Evolutionary conservation across 1,140 invertebrate genomes (phyloP).

Genomic region (Thalassaphorura encarpata): DNA sequence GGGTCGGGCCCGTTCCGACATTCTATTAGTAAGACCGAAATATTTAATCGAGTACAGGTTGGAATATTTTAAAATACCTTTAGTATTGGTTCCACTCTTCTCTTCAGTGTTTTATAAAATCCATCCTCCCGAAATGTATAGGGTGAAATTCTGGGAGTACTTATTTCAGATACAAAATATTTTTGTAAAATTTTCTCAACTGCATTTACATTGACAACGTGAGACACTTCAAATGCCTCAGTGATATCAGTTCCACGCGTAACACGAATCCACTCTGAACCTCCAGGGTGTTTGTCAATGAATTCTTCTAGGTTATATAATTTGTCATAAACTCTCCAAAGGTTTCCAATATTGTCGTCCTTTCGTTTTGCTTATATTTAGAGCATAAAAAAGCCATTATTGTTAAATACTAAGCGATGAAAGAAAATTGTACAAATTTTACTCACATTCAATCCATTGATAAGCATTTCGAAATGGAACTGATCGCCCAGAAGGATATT

Average conservation of each 20-base stretch:
- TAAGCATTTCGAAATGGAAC: slow-evolving; percentile 27
- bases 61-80: slow-evolving; percentile 11
- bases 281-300: slow-evolving; percentile 34
- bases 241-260: slow-evolving; percentile 35
- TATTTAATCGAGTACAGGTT: not conserved
- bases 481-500: slow-evolving; percentile 31
- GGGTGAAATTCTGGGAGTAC: slow-evolving; percentile 20
- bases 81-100: slow-evolving; percentile 27
- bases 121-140: slow-evolving; percentile 29
- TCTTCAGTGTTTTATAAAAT: slow-evolving; percentile 29
- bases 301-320: slow-evolving; percentile 35
- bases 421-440: not conserved
- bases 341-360: slow-evolving; percentile 32
- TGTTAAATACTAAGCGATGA: not conserved
- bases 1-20: slow-evolving; percentile 31
- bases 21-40: slow-evolving; percentile 20
- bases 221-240: slow-evolving; percentile 34
- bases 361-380: slow-evolving; percentile 10
- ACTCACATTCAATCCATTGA: slow-evolving; percentile 52
- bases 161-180: slow-evolving; percentile 27
- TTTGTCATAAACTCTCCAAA: slow-evolving; percentile 36
- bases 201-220: slow-evolving; percentile 24
- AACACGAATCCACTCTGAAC: slow-evolving; percentile 32
- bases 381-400: not conserved
- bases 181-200: slow-evolving; percentile 29